These are phyloP conservation scores for Pomatorhinus ruficollis DNA, from an alignment of 2,113 vertebrate species.

Conservation along the genomic window DNA sequence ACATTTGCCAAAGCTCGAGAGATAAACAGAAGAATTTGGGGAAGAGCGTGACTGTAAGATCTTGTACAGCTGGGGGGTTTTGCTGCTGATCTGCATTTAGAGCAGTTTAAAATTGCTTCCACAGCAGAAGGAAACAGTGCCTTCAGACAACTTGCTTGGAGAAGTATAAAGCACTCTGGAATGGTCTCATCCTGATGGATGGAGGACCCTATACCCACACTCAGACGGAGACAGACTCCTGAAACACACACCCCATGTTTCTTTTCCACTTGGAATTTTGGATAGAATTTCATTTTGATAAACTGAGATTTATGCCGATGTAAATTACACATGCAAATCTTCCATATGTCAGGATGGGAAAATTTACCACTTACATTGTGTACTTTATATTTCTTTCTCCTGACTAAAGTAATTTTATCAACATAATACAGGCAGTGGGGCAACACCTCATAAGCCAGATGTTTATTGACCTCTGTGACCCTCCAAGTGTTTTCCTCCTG, in stretches of 20 bases:
- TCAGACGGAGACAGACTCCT: background rate
- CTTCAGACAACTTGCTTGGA: background rate
- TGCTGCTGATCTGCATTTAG: background rate
- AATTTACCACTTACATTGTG: background rate
- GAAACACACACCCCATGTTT: background rate
- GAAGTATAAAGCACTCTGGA: background rate
- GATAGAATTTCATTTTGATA: background rate
- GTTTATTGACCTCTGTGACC: conserved; percentile 65
- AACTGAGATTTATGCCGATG: background rate
- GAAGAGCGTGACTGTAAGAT: background rate
- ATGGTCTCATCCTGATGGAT: background rate
- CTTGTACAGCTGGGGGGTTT: background rate
- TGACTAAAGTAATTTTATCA: conserved; percentile 63
- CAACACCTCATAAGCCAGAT: conserved; percentile 67
- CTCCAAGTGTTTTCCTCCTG: conserved; percentile 53
- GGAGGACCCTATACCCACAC: background rate
- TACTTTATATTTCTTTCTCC: conserved; percentile 39
- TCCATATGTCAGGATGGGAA: background rate
- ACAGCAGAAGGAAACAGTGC: background rate
- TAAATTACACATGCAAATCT: conserved; percentile 32
- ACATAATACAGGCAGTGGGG: conserved; percentile 48
- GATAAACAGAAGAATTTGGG: conserved; percentile 2
- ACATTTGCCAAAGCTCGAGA: background rate
- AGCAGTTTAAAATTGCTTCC: background rate
- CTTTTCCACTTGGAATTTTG: background rate